Base-by-base conservation (phyloP, 1,140 invertebrate genomes). In the Megalopta genalis region DNA sequence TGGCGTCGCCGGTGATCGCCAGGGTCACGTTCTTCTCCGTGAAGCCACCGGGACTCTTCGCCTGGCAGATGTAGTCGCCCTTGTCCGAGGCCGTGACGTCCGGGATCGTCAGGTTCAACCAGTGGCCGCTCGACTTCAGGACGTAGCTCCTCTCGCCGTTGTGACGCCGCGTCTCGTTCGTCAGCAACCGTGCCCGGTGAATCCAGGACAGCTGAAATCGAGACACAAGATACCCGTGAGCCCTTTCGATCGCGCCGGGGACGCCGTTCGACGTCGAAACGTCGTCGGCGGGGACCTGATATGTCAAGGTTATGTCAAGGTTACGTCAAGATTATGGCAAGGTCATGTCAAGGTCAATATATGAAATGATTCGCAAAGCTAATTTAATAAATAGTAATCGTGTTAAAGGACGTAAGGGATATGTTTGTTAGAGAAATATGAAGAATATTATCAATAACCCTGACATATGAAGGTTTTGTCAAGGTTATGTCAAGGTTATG, bases 51-150 rank as follows among this genome's bases (percentile, higher is more conserved):
- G 95, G 94, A 91, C 98, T 99, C 73, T 95, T 96, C 0, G 97
- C 97, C 9, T 96, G 94, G 86, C 98, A 99, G n/a, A 95, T 94
- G 90, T 98, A 99, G 67, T 97, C 95, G 0, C 98, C 98, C 85
- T 95, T 95, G 91, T 99, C 98, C 12, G 95, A 94, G 23, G 93
- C 93, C 10, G 93, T 93, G 0, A 97, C 94, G 65, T 96, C 94
- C 0, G 94, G 92, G 39, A 98, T 95, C 1, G 96, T 97, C 46
- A 97, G 91, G 92, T 98, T 96, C 78, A 96, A 93, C 97, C 96
- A 96, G 76, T 94, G 94, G 80, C 93, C 90, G 27, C 87, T 93
- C 21, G 91, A 85, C 72, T 85, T 63, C 77, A 94, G 76, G 39
- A 93, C 86, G 93, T 95, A 94, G 90, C 93, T 91, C 6, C 70